Conservation (phyloP, 2,888 invertebrate species). For the Parnassius smintheus region DNA sequence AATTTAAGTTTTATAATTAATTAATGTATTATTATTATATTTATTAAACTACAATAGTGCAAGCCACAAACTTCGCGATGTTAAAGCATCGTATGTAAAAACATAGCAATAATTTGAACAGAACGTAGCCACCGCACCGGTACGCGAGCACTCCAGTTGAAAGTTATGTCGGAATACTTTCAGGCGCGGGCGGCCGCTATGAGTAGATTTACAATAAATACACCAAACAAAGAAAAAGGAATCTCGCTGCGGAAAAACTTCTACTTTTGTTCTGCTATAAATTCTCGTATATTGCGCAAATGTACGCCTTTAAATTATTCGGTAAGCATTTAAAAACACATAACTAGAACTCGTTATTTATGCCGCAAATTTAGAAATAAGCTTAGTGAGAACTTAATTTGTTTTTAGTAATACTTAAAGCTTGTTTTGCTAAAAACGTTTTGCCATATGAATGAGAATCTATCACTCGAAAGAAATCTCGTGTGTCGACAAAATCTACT, state of each 20-base stretch:
- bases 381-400: too few relatives aligned
- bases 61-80: slow-evolving; percentile 1
- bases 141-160: slow-evolving; percentile 57
- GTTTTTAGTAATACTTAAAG: too few relatives aligned
- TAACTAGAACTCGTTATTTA: too few relatives aligned
- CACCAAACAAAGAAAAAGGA: slow-evolving; percentile 80
- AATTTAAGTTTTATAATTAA: too few relatives aligned
- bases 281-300: slow-evolving; percentile 38
- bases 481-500: too few relatives aligned
- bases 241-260: slow-evolving; percentile 78
- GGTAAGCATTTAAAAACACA: neutral
- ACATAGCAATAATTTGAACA: slow-evolving; percentile 26
- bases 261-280: slow-evolving; percentile 66
- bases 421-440: too few relatives aligned
- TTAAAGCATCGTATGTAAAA: neutral
- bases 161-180: slow-evolving; percentile 79
- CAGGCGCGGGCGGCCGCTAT: slow-evolving; percentile 59
- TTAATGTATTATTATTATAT: too few relatives aligned
- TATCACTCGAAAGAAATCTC: too few relatives aligned
- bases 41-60: too few relatives aligned
- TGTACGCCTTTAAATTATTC: slow-evolving; percentile 14
- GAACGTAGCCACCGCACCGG: slow-evolving; percentile 29
- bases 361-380: too few relatives aligned
- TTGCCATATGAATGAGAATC: too few relatives aligned
- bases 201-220: slow-evolving; percentile 81